Evolutionary conservation across 2,797 vertebrate genomes (phyloP).

Genomic region (Hydrocynus forskahlii): DNA sequence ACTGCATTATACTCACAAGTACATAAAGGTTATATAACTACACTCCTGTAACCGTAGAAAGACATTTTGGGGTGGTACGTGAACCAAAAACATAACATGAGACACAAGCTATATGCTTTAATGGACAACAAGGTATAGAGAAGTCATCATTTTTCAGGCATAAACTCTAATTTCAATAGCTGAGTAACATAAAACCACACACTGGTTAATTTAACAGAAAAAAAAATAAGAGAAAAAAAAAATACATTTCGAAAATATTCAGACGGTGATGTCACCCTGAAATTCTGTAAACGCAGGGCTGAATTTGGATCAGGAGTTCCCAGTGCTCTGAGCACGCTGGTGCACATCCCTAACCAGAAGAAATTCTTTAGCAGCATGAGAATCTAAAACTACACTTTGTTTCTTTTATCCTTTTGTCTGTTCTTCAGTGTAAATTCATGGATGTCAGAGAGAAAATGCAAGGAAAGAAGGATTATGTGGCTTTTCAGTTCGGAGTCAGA

Average conservation of each 20-base stretch:
- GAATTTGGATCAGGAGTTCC: neutral
- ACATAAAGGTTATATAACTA: neutral
- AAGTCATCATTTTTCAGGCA: too few relatives aligned
- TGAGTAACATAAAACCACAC: neutral
- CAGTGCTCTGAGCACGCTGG: neutral
- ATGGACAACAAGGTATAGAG: too few relatives aligned
- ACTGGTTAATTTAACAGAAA: neutral
- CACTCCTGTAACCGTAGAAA: too few relatives aligned
- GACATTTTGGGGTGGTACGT: too few relatives aligned
- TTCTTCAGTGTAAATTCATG: too few relatives aligned
- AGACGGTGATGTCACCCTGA: neutral
- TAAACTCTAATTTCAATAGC: neutral
- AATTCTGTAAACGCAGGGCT: neutral
- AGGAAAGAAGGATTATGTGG: neutral
- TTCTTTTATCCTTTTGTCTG: too few relatives aligned
- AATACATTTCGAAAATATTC: neutral
- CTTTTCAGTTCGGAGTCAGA: neutral
- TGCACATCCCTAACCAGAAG: neutral
- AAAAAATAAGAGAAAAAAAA: neutral
- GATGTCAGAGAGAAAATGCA: neutral
- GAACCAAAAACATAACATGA: too few relatives aligned
- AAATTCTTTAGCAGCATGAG: neutral
- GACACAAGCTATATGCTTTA: too few relatives aligned
- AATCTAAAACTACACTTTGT: neutral
- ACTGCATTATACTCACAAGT: too few relatives aligned